Evolutionary conservation across 2,797 vertebrate species (phyloP).

Genomic region (Gymnodraco acuticeps): DNA sequence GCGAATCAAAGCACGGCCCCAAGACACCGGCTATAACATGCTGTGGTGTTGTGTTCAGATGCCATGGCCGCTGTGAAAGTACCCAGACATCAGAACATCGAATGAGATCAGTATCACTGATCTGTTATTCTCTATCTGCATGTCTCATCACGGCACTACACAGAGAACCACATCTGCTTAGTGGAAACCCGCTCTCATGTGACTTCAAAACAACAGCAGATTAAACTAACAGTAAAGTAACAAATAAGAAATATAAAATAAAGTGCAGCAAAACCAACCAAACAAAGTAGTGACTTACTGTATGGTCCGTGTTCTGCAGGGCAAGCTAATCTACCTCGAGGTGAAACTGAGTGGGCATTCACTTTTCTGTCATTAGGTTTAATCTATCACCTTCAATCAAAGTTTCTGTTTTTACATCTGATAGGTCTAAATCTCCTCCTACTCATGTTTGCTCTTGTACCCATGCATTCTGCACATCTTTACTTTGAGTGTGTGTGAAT

Average conservation of each 20-base stretch:
- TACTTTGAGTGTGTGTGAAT: neutral
- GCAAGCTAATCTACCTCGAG: slow-evolving; percentile 4
- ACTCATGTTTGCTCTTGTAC: slow-evolving; percentile 23
- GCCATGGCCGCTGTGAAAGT: slow-evolving; percentile 11
- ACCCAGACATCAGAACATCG: slow-evolving; percentile 42
- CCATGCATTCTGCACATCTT: slow-evolving; percentile 17
- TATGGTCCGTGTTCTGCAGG: neutral
- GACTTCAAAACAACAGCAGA: slow-evolving; percentile 32
- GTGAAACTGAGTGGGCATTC: slow-evolving; percentile 4
- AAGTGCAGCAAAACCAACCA: slow-evolving; percentile 2
- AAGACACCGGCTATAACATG: slow-evolving; percentile 19
- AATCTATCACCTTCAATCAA: slow-evolving; percentile 6
- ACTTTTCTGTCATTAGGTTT: slow-evolving; percentile 22
- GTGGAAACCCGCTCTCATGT: slow-evolving; percentile 49
- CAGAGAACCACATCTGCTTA: slow-evolving; percentile 48
- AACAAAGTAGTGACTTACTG: slow-evolving; percentile 35
- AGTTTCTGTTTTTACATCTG: slow-evolving; percentile 18
- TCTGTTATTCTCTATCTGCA: slow-evolving; percentile 59
- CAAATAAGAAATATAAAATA: slow-evolving; percentile 12
- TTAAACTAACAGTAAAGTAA: slow-evolving; percentile 18
- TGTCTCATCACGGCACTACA: slow-evolving; percentile 43
- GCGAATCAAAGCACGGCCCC: slow-evolving; percentile 61
- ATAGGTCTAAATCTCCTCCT: slow-evolving; percentile 32
- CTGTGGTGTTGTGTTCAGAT: slow-evolving; percentile 26
- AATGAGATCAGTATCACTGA: slow-evolving; percentile 59